These are phyloP conservation scores for Cryptoleucopteryx plumbea DNA, from an alignment of 2,113 vertebrate genomes.

Conservation along the genomic window DNA sequence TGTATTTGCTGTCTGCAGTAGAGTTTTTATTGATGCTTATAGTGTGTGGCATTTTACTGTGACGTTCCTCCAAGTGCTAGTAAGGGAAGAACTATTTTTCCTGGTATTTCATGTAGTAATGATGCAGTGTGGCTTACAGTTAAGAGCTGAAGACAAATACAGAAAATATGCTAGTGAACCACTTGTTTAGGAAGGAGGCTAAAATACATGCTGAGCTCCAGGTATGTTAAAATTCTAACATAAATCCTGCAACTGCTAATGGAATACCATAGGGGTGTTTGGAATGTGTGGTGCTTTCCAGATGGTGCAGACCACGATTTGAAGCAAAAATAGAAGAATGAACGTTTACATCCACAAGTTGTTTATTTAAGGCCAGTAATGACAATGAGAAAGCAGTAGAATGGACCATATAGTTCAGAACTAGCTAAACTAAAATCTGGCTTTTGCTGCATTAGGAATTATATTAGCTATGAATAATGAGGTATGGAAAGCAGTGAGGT, in stretches of 20 bases:
- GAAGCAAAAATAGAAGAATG: not conserved
- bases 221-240: not conserved
- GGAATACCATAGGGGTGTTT: not conserved
- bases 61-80: not conserved
- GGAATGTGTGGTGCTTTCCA: not conserved
- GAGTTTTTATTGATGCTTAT: not conserved
- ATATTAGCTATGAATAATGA: not conserved
- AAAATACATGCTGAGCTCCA: not conserved
- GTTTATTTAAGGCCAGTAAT: not conserved
- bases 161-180: not conserved
- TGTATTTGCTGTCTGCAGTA: not conserved
- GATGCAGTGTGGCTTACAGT: not conserved
- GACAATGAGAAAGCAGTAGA: not conserved
- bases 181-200: too few species aligned
- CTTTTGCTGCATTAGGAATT: not conserved
- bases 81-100: not conserved
- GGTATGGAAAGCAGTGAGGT: not conserved
- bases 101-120: not conserved
- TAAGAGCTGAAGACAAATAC: not conserved
- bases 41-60: not conserved
- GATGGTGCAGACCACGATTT: not conserved
- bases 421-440: not conserved
- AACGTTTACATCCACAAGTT: not conserved
- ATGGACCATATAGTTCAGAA: not conserved
- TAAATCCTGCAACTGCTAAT: not conserved